Evolutionary conservation across 2,888 invertebrate species (phyloP), one percentile per base, ranked within the genome.

Genomic region (Mesorhabditis sp.): DNA sequence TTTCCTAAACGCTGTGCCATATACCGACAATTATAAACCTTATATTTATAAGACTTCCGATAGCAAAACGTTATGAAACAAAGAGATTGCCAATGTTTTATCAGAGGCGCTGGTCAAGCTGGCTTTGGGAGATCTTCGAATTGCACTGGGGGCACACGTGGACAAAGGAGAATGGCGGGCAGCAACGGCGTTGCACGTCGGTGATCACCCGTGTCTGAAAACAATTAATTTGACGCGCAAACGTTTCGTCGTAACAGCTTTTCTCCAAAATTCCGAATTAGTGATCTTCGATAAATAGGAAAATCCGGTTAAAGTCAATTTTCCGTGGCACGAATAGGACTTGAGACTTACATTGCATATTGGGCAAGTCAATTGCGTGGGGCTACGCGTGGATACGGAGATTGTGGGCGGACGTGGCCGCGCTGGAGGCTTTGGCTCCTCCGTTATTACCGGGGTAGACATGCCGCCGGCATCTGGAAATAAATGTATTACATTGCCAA

Each of bases 61-160:
- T 2, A 28, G 28, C 2, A 28, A 28, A 28, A 28, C 28, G 28
- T 28, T 28, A 28, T 28, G 28, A 28, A 28, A 28, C 28, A 28
- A 28, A 28, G 28, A 28, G 28, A 28, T 28, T 28, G 28, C 28
- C 28, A 28, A 28, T 28, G 28, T 28, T 28, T 28, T 28, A 28
- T 28, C 28, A 28, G 28, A 28, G 28, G 28, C 28, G 28, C 28
- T 28, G 28, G 28, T 50, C 58, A 13, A 50, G n/a, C n/a, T 13
- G n/a, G 7, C 58, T 10, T 50, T 50, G 58, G 7, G 58, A 50
- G 58, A 50, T 50, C 58, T 1, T 50, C n/a, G 58, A 10, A 50
- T 50, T 50, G n/a, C 58, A 50, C 58, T 50, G 58, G n/a, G 58
- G 58, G 58, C 58, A 50, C 58, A 50, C 58, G 58, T 50, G 58